Conservation (phyloP, 1,140 invertebrate species). For the Ectropis grisescens region DNA sequence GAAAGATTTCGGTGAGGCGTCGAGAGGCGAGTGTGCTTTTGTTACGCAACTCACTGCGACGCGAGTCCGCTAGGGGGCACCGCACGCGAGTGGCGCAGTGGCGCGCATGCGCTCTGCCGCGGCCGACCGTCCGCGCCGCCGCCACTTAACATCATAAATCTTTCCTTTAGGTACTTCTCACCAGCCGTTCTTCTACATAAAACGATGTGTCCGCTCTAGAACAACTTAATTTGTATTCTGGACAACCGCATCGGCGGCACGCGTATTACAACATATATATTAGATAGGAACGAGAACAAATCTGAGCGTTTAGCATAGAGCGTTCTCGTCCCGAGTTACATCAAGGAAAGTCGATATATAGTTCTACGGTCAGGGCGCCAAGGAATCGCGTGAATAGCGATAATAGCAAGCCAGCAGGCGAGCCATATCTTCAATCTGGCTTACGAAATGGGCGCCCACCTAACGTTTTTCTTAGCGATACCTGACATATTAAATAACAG, state of each 20-base stretch:
- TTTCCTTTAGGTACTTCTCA: slow-evolving; percentile 15
- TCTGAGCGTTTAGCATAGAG: no score
- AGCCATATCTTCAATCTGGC: slow-evolving; percentile 31
- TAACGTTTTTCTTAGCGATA: no score
- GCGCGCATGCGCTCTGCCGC: slow-evolving; percentile 53
- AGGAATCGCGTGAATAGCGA: slow-evolving; percentile 41
- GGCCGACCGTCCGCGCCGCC: slow-evolving; percentile 4
- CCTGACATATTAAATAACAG: no score
- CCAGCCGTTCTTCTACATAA: slow-evolving; percentile 6
- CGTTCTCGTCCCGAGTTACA: no score
- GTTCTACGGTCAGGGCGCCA: slow-evolving; percentile 36
- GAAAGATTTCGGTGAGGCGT: slow-evolving; percentile 53
- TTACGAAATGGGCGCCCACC: no score
- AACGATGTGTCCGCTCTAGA: neutral
- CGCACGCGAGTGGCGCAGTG: slow-evolving; percentile 58
- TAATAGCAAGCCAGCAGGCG: slow-evolving; percentile 35
- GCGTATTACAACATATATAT: no score
- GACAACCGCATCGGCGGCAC: no score
- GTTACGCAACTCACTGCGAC: slow-evolving; percentile 64
- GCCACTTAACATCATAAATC: slow-evolving; percentile 14
- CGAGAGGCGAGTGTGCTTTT: slow-evolving; percentile 55
- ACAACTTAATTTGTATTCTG: no score
- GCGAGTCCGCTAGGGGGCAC: slow-evolving; percentile 56
- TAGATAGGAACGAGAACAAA: no score
- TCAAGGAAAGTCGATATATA: slow-evolving; percentile 42